Evolutionary conservation across 2,797 vertebrate species (phyloP).

Genomic region (Kryptolebias ocellatus): DNA sequence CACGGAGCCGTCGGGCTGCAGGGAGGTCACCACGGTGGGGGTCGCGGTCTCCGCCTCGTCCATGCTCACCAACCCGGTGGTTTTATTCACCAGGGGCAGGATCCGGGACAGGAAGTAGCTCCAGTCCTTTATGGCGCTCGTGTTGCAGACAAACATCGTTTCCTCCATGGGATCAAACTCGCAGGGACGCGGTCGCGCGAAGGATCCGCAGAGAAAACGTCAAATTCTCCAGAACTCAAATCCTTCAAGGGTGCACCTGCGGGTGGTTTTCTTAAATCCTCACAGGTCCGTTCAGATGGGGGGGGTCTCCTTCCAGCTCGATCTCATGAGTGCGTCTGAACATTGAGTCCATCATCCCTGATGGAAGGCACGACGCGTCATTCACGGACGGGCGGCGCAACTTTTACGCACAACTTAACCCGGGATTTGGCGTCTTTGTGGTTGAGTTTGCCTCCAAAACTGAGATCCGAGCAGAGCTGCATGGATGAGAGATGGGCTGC

Average conservation of each 20-base stretch:
- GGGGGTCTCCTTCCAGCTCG: conserved; percentile 13
- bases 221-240: conserved; percentile 11
- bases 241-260: conserved; percentile 9
- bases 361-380: conserved; percentile 20
- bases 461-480: not conserved
- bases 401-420: conserved; percentile 54
- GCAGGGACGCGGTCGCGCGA: conserved; percentile 11
- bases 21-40: conserved; percentile 83
- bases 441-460: conserved; percentile 1
- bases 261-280: conserved; percentile 21
- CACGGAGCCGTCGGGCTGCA: conserved; percentile 82
- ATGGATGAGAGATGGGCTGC: not conserved
- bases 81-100: conserved; percentile 87
- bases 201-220: conserved; percentile 1
- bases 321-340: conserved; percentile 29
- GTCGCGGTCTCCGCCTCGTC: conserved; percentile 83
- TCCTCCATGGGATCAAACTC: conserved; percentile 17
- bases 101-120: conserved; percentile 88
- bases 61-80: conserved; percentile 81
- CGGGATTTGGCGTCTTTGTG: not conserved
- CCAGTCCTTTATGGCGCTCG: conserved; percentile 89
- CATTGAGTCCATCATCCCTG: conserved; percentile 27
- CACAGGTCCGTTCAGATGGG: conserved; percentile 29
- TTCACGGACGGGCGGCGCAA: conserved; percentile 2
- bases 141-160: conserved; percentile 89